Percentiles rank a stretch among this genome's conserved stretches.
These are phyloP conservation scores for Deilephila elpenor DNA, from an alignment of 2,888 invertebrate species.

Conservation along the genomic window DNA sequence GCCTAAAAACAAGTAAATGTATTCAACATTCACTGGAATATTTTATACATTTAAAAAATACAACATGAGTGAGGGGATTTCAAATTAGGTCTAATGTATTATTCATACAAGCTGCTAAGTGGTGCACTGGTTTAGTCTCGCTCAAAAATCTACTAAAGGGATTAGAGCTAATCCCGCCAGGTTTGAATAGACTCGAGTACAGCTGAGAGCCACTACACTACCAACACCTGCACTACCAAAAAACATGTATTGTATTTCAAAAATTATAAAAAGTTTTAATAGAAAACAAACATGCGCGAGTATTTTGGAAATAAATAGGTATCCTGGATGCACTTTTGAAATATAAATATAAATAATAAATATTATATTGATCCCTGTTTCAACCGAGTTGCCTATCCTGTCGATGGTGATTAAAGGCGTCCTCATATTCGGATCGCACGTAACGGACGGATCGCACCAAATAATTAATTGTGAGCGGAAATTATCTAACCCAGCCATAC, in stretches of 20 bases:
- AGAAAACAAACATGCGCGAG: too few species aligned
- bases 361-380: too few species aligned
- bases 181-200: neutral
- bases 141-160: constrained; percentile 1
- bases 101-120: neutral
- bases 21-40: neutral
- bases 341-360: too few species aligned
- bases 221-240: neutral
- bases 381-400: too few species aligned
- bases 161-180: neutral
- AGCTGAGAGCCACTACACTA: neutral
- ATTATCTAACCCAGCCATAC: neutral
- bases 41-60: neutral
- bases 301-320: too few species aligned
- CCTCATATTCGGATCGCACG: too few species aligned
- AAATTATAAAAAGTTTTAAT: neutral
- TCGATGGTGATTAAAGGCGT: neutral
- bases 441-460: neutral
- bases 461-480: neutral
- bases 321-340: too few species aligned
- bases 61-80: neutral
- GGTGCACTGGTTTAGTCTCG: neutral
- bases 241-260: neutral
- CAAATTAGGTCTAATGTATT: neutral
- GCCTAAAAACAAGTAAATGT: neutral